Evolutionary conservation across 2,797 vertebrate species (phyloP).

Genomic region (Xiphophorus birchmanni): DNA sequence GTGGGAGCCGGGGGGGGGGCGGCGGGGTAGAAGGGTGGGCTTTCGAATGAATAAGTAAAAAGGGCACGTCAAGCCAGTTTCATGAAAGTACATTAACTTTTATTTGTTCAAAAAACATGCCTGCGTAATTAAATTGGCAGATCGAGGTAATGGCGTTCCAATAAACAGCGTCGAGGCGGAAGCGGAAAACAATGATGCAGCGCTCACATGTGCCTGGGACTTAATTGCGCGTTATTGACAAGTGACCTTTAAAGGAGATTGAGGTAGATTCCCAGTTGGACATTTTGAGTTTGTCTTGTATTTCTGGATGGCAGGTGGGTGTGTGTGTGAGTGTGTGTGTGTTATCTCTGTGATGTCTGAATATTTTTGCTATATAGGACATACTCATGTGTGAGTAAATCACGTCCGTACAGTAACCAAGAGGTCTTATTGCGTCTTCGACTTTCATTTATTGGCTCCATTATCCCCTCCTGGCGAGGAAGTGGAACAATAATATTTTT

Average conservation of each 20-base stretch:
- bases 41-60: conserved; percentile 74
- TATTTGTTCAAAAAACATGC: conserved; percentile 73
- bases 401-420: conserved; percentile 11
- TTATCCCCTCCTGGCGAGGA: conserved; percentile 17
- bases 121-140: conserved; percentile 77
- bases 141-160: conserved; percentile 76
- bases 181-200: conserved; percentile 56
- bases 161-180: conserved; percentile 69
- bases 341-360: conserved; percentile 3
- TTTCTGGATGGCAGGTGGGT: not conserved
- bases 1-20: not conserved
- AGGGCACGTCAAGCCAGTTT: conserved; percentile 78
- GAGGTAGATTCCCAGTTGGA: conserved; percentile 28
- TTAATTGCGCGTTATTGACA: conserved; percentile 57
- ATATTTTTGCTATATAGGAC: not conserved
- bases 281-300: conserved; percentile 5
- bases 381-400: not conserved
- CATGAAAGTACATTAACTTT: conserved; percentile 82
- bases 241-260: conserved; percentile 70
- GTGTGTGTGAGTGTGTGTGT: not conserved
- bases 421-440: conserved; percentile 22
- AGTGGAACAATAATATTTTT: conserved; percentile 28
- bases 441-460: conserved; percentile 37
- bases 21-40: conserved; percentile 3
- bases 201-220: conserved; percentile 40